Evolutionary conservation across 2,888 invertebrate genomes (phyloP), one percentile per base, ranked within the genome.

Genomic region (Notodonta dromedarius): DNA sequence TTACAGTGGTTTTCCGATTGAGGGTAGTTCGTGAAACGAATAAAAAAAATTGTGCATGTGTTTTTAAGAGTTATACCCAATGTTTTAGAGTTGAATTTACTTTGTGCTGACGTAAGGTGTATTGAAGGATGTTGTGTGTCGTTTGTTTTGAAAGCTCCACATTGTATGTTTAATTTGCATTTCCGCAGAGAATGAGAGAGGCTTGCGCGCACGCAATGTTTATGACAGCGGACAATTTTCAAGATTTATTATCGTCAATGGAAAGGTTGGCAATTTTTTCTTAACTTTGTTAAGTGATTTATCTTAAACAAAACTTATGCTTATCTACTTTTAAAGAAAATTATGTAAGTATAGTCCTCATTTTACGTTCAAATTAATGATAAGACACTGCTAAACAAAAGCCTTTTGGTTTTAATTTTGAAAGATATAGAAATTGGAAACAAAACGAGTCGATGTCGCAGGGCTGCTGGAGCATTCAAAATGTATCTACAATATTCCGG

Each of bases 101-200:
- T 48, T n/a, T 62, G 63, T 40, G 0, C 6, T 5, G 24, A 35
- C 51, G 77, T 81, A 57, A 70, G 61, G 59, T 40, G 53, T 70
- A 67, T 68, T 71, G 70, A 76, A 79, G 76, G 77, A 81, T 81
- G 79, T 76, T 75, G 71, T 74, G 61, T 66, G 50, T 56, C 56
- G 67, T 76, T 79, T 83, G 82, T 83, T 81, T 77, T 79, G 78
- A 70, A 78, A 82, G 72, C 82, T 78, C 68, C 64, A 61, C 67
- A 66, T 67, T 78, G 68, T 65, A 63, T 67, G 54, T 66, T 77
- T 82, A 78, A 83, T 82, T 83, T 78, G 83, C 77, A 78, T 80
- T 82, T 83, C 82, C 81, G 74, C 62, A 64, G 73, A 71, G 70
- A 71, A 66, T 61, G 57, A 66, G 60, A 60, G 65, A 70, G 65